Evolutionary conservation across 2,888 invertebrate species (phyloP), one percentile per base, ranked within the genome.

Genomic region (Scotopteryx bipunctaria): DNA sequence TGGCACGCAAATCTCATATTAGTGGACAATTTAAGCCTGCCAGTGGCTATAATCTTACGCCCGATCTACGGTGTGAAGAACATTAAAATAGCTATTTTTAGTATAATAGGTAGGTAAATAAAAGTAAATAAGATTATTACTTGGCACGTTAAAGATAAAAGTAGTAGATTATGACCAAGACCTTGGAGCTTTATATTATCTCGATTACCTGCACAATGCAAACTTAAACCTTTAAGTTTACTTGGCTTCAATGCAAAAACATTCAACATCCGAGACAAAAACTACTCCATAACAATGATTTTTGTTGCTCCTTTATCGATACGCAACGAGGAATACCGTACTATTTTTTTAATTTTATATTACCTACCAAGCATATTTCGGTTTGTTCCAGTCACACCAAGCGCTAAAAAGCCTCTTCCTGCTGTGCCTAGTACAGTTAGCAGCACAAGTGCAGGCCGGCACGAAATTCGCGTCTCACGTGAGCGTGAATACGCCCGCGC

Each of bases 401-500:
- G n/a, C n/a, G n/a, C n/a, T n/a, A 14, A 37, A 29, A 9, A 29
- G 48, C 21, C 16, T 51, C 3, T 46, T 55, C 15, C 44, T 54
- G 19, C 36, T 53, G 4, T 55, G 40, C 52, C 32, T 55, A n/a
- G 27, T 73, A 40, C 78, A 78, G 46, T 51, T 75, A 19, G 44
- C 64, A 16, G 47, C 57, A 9, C 68, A 69, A 23, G 66, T 64
- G 35, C 55, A 63, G 31, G 75, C 78, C 0, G 77, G 78, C 25
- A 78, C 86, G 1, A 79, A 79, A 57, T 91, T 89, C 68, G 68
- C 83, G 0, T 91, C 91, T 2, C 91, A 91, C 59, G 86, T 91
- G 29, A 83, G 76, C 55, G 78, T 91, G 27, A 84, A 78, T 61
- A 90, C 91, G 8, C 91, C 91, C 2, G 75, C 84, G 8, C 69